These are phyloP conservation scores for Conger conger DNA, from an alignment of 2,113 vertebrate species.

Conservation along the genomic window DNA sequence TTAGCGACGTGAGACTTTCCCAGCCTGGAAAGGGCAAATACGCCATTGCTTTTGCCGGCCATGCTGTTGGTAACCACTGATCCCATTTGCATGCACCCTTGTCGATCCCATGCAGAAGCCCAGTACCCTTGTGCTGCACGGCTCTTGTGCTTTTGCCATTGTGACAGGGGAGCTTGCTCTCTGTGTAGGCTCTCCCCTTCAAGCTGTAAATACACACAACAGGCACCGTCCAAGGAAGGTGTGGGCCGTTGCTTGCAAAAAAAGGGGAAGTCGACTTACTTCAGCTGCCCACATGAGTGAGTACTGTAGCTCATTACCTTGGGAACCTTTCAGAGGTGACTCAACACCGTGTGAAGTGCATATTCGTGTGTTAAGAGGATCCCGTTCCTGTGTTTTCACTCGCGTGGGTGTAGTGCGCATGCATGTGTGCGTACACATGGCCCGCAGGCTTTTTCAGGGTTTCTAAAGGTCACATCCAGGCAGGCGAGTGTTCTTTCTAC, in stretches of 20 bases:
- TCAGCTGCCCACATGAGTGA: neutral
- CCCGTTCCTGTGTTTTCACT: neutral
- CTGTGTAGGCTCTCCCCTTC: neutral
- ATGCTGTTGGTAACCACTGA: neutral
- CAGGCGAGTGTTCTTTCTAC: neutral
- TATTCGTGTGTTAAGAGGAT: neutral
- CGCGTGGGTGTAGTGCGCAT: neutral
- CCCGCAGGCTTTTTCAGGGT: neutral
- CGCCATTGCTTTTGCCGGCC: neutral
- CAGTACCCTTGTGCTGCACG: neutral
- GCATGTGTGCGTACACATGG: neutral
- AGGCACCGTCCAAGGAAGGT: neutral
- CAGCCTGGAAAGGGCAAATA: neutral
- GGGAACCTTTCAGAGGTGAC: neutral
- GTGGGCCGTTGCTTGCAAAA: neutral
- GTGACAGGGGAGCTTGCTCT: neutral
- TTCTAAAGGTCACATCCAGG: slow-evolving; percentile 30
- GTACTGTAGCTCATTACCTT: neutral
- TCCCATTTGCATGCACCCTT: neutral
- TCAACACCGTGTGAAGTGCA: neutral
- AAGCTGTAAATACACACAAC: neutral
- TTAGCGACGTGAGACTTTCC: neutral
- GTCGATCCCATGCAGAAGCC: neutral
- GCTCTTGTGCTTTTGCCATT: neutral
- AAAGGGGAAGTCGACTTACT: neutral